Evolutionary conservation across 1,140 invertebrate species (phyloP).

Genomic region (Trachymyrmex cornetzi): DNA sequence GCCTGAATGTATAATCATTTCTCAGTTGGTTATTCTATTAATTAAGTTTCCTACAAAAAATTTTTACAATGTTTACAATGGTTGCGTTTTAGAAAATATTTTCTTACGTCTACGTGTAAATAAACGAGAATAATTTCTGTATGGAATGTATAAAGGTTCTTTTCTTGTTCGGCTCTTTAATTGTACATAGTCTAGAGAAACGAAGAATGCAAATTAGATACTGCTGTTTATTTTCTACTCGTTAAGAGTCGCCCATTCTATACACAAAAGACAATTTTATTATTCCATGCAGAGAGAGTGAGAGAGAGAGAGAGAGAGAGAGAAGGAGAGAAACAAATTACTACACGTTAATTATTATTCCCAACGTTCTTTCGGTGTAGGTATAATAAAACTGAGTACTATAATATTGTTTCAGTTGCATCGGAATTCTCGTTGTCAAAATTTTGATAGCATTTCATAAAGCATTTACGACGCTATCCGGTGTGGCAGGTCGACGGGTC

Average conservation of each 20-base stretch:
- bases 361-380: not conserved
- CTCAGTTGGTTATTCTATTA: not conserved
- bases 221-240: constrained; percentile 9
- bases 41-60: not conserved
- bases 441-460: constrained; percentile 22
- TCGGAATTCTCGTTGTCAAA: constrained; percentile 30
- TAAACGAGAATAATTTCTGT: not conserved
- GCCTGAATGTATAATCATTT: not conserved
- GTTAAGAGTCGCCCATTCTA: not conserved
- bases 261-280: not conserved
- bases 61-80: not conserved
- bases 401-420: constrained; percentile 16
- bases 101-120: not conserved
- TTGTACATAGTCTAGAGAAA: not conserved
- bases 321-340: not conserved
- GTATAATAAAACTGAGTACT: not conserved
- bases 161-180: not conserved
- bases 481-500: not conserved
- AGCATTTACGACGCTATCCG: constrained; percentile 24
- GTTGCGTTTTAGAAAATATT: not conserved
- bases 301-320: not conserved
- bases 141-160: not conserved
- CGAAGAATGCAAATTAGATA: constrained; percentile 23
- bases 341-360: not conserved
- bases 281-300: not conserved